Evolutionary conservation across 1,140 invertebrate genomes (phyloP).

Genomic region (Trachelipus rathkii): DNA sequence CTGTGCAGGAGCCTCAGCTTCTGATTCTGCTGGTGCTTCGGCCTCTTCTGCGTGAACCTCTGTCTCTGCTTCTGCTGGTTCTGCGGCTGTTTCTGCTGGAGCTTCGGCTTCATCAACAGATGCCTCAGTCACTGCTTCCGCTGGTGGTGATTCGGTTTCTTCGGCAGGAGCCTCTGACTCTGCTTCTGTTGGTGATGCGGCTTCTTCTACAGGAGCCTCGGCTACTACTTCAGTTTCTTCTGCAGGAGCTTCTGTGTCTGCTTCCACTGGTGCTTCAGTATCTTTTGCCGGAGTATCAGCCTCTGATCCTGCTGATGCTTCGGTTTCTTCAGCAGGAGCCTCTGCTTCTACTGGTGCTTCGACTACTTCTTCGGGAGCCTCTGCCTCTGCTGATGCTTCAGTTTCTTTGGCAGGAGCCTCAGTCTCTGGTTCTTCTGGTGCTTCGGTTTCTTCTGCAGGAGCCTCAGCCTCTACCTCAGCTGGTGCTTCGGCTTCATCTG

Average conservation of each 20-base stretch:
- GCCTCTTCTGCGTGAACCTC: no score
- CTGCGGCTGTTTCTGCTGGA: no score
- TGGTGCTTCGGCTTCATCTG: background rate
- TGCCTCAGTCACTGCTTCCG: no score
- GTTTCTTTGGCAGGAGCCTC: background rate
- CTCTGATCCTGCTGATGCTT: background rate
- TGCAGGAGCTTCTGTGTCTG: background rate
- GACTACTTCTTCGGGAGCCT: background rate
- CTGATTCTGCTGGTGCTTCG: no score
- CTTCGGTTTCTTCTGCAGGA: background rate
- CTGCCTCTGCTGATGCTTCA: background rate
- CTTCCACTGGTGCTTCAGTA: background rate
- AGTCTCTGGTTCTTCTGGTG: background rate
- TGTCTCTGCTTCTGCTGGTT: no score
- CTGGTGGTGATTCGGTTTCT: background rate
- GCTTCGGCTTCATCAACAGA: no score
- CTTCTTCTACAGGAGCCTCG: no score
- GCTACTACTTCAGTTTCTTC: background rate
- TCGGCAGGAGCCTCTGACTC: no score
- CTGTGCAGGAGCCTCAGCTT: background rate
- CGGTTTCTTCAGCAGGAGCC: background rate
- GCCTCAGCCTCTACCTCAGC: background rate
- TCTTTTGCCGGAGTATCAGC: background rate
- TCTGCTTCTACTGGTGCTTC: background rate
- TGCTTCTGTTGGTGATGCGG: no score